Conservation (phyloP, 2,888 invertebrate species). For the Reticulitermes lucifugus region DNA sequence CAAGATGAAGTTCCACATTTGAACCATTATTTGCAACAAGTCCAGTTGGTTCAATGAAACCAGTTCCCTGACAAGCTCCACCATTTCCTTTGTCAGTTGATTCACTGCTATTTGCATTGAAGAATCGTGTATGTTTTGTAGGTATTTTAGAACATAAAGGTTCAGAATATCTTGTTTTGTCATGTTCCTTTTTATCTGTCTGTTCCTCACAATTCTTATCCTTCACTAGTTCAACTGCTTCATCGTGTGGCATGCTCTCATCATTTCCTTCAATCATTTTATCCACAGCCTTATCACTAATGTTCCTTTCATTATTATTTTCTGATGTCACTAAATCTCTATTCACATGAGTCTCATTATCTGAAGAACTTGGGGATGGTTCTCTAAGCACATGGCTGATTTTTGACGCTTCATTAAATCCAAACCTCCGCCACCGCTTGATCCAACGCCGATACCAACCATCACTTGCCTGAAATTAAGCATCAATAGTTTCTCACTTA, state of each 20-base stretch:
- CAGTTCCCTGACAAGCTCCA: too few species aligned
- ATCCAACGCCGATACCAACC: constrained; percentile 52
- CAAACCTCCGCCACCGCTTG: constrained; percentile 41
- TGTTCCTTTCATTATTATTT: too few species aligned
- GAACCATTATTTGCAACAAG: too few species aligned
- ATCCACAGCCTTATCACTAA: background rate
- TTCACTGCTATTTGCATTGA: background rate
- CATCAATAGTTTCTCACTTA: background rate
- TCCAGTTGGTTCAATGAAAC: background rate
- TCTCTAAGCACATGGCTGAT: background rate
- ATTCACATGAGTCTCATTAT: too few species aligned
- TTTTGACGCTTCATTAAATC: background rate
- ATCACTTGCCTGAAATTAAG: constrained; percentile 48
- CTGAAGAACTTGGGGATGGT: background rate
- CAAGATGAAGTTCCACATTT: too few species aligned
- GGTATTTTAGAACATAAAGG: background rate
- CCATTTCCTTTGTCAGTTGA: too few species aligned
- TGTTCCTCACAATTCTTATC: background rate
- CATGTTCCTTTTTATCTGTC: background rate
- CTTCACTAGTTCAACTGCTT: background rate
- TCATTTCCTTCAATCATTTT: background rate
- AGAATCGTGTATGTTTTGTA: background rate
- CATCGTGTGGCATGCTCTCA: background rate
- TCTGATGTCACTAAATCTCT: too few species aligned
- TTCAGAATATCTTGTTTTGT: background rate